Base-by-base conservation (phyloP, 1,140 invertebrate species). In the Drosophila oshimai region DNA sequence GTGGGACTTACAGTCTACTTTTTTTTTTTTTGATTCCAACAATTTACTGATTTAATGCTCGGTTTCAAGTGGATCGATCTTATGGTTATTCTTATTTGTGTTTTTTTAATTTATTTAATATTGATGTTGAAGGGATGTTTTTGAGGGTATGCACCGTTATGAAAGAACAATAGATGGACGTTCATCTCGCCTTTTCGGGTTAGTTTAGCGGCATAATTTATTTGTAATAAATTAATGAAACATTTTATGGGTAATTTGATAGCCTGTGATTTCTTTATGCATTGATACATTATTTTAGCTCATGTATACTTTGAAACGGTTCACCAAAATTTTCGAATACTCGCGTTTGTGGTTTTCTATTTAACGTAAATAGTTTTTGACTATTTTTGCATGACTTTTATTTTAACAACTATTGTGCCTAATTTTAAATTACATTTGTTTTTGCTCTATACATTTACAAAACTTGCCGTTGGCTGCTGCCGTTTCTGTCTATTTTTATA, bases 211-310 rank as follows among this genome's bases (percentile, higher is more conserved):
- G 74, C 70, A 84, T 74, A 70, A 83, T 83, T 84, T 79, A 84
- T 84, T 84, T 86, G 28, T 72, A 86, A 84, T 86, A 84, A 84
- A 84, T 86, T 84, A 84, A 80, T 87, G 51, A 75, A 86, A 86
- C 55, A 75, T 75, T 77, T 37, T 57, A 37, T 60, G 55, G 36
- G 39, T 71, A 36, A 26, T 71, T 55, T 17, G 28, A 34, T 62
- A 62, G 58, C 18, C 53, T 60, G 54, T 67, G 57, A 37, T 58
- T 61, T 62, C 33, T 50, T 67, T 41, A 46, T 69, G 51, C 29
- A n/a, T 53, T 65, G 28, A 33, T 60, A 33, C 34, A 39, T 50
- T 20, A 26, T 55, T 41, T 42, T 18, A 24, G 20, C 22, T 24
- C 33, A 29, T 47, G 36, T 80, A 37, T 76, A 47, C 46, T 57